phyloP scores from a whole-genome alignment of 1,140 invertebrate genomes.

The Cyclina sinensis region DNA sequence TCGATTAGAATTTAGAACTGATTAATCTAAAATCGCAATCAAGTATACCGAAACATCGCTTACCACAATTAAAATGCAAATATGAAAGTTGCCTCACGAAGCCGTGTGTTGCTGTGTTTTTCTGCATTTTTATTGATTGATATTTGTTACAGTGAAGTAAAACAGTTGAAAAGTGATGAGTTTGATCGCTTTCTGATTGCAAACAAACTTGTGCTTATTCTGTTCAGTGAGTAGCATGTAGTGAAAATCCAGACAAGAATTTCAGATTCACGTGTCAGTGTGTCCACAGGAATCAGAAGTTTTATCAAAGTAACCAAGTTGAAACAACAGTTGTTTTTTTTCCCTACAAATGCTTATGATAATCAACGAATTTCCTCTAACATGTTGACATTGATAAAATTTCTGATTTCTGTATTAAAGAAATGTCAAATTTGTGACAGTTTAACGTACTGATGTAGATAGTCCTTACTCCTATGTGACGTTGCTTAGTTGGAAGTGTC shows the following conservation, averaged over 20 bases:
- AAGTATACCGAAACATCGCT: too few species aligned
- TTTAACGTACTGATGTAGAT: too few species aligned
- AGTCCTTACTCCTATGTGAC: too few species aligned
- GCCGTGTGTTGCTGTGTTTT: not conserved
- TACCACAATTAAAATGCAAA: not conserved
- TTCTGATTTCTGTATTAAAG: too few species aligned
- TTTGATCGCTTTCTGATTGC: not conserved
- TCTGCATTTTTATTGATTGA: not conserved
- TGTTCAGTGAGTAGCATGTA: constrained; percentile 1
- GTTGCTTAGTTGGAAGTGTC: too few species aligned
- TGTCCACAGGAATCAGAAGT: too few species aligned
- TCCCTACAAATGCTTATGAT: too few species aligned
- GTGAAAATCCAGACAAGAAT: not conserved
- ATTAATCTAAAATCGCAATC: too few species aligned
- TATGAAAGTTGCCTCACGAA: not conserved
- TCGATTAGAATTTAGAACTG: too few species aligned
- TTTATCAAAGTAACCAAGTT: too few species aligned
- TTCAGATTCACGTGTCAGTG: constrained; percentile 1
- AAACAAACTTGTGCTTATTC: constrained; percentile 14
- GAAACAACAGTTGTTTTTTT: too few species aligned
- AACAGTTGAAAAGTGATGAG: not conserved
- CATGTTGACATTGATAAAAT: not conserved
- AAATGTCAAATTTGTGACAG: too few species aligned
- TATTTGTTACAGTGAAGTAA: not conserved
- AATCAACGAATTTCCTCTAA: not conserved